Percentiles rank a stretch among this genome's conserved stretches.
These are phyloP conservation scores for Eupithecia exiguata DNA, from an alignment of 2,888 invertebrate species.

Conservation along the genomic window DNA sequence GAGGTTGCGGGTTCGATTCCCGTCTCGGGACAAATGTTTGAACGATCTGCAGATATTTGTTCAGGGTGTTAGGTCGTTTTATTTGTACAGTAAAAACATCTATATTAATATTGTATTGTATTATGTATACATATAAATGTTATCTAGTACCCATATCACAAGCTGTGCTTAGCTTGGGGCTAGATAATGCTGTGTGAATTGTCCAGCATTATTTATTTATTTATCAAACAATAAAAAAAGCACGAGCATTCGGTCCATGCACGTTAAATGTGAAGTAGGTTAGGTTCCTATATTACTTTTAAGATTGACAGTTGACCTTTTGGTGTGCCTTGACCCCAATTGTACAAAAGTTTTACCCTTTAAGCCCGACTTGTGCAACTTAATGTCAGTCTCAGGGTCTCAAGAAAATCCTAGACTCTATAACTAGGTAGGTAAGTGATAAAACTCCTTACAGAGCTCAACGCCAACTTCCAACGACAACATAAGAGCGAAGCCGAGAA, in stretches of 20 bases:
- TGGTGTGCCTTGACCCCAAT: not conserved
- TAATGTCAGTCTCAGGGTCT: not conserved
- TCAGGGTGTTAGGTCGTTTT: no score
- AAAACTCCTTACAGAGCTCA: slow-evolving; percentile 57
- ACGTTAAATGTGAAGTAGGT: not conserved
- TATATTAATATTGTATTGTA: no score
- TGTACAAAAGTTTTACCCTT: not conserved
- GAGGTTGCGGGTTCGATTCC: no score
- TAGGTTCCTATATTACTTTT: not conserved
- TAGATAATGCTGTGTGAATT: no score
- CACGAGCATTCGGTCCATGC: not conserved
- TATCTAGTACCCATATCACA: no score
- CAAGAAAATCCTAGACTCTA: not conserved
- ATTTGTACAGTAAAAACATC: no score
- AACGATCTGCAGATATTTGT: no score
- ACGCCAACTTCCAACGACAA: slow-evolving; percentile 64
- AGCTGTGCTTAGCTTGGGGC: no score
- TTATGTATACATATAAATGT: no score
- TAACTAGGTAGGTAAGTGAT: not conserved
- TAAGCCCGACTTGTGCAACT: not conserved
- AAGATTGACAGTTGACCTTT: not conserved
- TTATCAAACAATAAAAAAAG: no score
- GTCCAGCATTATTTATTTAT: no score
- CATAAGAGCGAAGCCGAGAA: slow-evolving; percentile 88
- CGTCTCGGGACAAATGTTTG: no score